These are phyloP conservation scores for Pristionchus maxplancki DNA, from an alignment of 2,888 invertebrate genomes.

Conservation along the genomic window DNA sequence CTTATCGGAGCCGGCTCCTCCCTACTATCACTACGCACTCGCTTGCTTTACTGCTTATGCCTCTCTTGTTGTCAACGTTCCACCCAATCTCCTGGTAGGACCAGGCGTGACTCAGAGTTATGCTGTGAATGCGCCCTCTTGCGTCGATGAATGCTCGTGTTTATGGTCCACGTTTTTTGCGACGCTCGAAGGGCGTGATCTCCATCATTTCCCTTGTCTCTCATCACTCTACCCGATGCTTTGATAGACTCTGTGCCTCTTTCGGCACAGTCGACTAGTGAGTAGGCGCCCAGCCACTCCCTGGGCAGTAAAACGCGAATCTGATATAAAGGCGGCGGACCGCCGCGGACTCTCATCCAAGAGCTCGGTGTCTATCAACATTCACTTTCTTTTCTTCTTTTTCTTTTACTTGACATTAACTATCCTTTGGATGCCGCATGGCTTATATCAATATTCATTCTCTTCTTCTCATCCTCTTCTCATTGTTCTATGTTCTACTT, in stretches of 20 bases:
- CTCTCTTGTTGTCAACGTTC: too few relatives aligned
- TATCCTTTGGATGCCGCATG: too few relatives aligned
- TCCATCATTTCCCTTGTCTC: not conserved
- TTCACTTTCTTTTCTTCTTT: not conserved
- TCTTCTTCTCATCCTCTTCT: too few relatives aligned
- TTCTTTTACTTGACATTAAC: too few relatives aligned
- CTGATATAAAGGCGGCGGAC: not conserved
- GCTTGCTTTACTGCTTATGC: not conserved
- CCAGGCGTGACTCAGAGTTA: too few relatives aligned
- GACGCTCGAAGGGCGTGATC: not conserved
- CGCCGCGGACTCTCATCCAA: not conserved
- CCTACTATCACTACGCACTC: not conserved
- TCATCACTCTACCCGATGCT: not conserved
- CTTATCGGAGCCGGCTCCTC: not conserved
- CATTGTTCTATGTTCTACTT: too few relatives aligned
- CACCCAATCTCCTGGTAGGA: too few relatives aligned
- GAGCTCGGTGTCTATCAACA: not conserved
- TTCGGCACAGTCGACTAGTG: not conserved
- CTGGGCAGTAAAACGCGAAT: not conserved
- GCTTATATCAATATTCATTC: too few relatives aligned
- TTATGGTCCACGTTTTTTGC: not conserved
- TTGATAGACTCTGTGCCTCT: not conserved
- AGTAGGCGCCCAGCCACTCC: not conserved
- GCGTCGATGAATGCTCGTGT: not conserved
- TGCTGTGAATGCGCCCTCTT: not conserved